Conservation (phyloP, 1,140 invertebrate genomes). For the Globodera ellingtonae region DNA sequence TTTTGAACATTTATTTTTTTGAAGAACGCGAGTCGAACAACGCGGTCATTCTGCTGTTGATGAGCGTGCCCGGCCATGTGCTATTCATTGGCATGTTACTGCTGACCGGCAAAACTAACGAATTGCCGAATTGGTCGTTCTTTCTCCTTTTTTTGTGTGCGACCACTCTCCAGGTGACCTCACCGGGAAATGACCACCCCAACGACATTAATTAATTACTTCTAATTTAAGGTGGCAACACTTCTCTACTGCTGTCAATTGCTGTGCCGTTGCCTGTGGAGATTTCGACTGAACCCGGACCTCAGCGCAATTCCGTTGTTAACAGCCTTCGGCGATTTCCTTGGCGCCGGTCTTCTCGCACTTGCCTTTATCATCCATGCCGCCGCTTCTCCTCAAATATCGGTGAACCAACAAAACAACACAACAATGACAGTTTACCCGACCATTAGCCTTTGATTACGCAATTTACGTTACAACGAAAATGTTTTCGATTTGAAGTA, state of each 20-base stretch:
- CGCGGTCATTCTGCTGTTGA: conserved; percentile 78
- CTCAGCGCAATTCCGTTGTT: conserved; percentile 79
- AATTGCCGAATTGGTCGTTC: conserved; percentile 70
- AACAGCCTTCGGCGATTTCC: conserved; percentile 81
- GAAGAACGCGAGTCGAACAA: conserved; percentile 74
- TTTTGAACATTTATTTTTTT: conserved; percentile 34
- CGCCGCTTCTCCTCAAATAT: not conserved
- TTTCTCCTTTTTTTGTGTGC: conserved; percentile 39
- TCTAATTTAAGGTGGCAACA: conserved; percentile 70
- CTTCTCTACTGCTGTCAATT: conserved; percentile 69
- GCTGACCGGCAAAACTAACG: conserved; percentile 72
- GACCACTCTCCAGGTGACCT: conserved; percentile 35
- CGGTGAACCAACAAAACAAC: not conserved
- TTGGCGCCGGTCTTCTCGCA: conserved; percentile 84
- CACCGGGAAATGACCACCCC: not conserved
- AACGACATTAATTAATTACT: too few species aligned
- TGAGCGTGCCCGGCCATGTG: conserved; percentile 85
- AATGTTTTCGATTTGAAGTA: too few species aligned
- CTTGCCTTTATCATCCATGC: conserved; percentile 76
- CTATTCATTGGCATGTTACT: conserved; percentile 84
- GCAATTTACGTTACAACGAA: too few species aligned
- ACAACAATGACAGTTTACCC: not conserved
- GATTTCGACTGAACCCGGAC: conserved; percentile 82
- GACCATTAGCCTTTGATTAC: too few species aligned
- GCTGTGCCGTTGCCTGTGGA: conserved; percentile 77